Evolutionary conservation across 2,797 vertebrate species (phyloP), one percentile per base, ranked within the genome.

Genomic region (Onychomys arenicola): DNA sequence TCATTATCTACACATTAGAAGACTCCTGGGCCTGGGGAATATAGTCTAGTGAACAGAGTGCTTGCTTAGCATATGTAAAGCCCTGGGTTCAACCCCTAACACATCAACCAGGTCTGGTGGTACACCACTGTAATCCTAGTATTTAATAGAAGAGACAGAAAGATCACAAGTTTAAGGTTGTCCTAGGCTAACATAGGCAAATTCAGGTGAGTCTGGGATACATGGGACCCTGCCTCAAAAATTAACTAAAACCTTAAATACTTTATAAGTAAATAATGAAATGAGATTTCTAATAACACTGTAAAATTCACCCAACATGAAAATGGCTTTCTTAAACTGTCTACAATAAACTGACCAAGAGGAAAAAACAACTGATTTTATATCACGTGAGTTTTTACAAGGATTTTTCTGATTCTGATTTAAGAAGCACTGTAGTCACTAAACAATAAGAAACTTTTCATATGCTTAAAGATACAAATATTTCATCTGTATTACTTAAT

Each of bases 221-320:
- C 32, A 63, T 25, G 29, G 8, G 19, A 17, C 29, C 6, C 40
- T n/a, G 49, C 34, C 88, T 78, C 88, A 63, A 37, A 89, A 77
- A 89, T 29, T 40, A 80, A 61, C 77, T n/a, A 75, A 96, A 6
- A 87, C 10, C 71, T 93, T 90, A 95, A 81, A 88, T 12, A 90
- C 37, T 78, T 89, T 76, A 65, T 40, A 65, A 40, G 32, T 57
- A 97, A 96, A 88, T 27, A 92, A 92, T 5, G n/a, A 94, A 88
- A 76, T 67, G 32, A 93, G 4, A 93, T 85, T 90, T 97, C 55
- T 3, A 5, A 82, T 65, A 88, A 94, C 85, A 9, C 40, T 90
- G 23, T 94, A 96, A 95, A 88, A 92, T 92, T 95, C 32, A 96
- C 16, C 71, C 71, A 93, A 81, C 40, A 97, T 4, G 46, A 88